Evolutionary conservation across 1,140 invertebrate genomes (phyloP).

Genomic region (Drosophila mojavensis): DNA sequence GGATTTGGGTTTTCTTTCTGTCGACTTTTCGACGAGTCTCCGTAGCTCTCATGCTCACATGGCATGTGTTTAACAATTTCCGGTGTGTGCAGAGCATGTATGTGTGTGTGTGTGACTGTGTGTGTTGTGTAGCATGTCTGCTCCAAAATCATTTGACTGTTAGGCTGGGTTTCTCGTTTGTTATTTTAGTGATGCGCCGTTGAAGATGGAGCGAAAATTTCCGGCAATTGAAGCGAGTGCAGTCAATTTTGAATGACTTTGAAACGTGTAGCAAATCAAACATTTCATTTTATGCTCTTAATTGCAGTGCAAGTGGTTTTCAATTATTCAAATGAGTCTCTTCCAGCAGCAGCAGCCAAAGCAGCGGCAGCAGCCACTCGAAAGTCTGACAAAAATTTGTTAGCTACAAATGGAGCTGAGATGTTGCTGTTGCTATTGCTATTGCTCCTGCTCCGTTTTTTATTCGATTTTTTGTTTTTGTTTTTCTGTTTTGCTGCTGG

Average conservation of each 20-base stretch:
- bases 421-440: neutral
- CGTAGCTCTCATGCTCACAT: slow-evolving; percentile 11
- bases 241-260: slow-evolving; percentile 55
- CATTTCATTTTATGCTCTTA: slow-evolving; percentile 76
- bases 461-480: too few relatives aligned
- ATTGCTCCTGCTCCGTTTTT: slow-evolving; percentile 36
- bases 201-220: slow-evolving; percentile 54
- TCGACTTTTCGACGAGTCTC: slow-evolving; percentile 2
- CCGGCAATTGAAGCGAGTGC: slow-evolving; percentile 67
- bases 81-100: slow-evolving; percentile 1
- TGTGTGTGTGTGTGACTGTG: neutral
- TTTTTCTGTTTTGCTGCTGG: neutral
- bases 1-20: slow-evolving; percentile 25
- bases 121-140: slow-evolving; percentile 11
- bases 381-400: slow-evolving; percentile 53
- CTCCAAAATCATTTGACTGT: slow-evolving; percentile 22
- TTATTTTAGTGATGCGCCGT: slow-evolving; percentile 1
- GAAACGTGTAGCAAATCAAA: slow-evolving; percentile 61
- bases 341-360: slow-evolving; percentile 37
- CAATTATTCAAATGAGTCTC: slow-evolving; percentile 76
- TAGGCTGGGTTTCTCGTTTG: slow-evolving; percentile 4
- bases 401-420: slow-evolving; percentile 12
- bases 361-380: slow-evolving; percentile 12
- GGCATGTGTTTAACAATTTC: slow-evolving; percentile 46
- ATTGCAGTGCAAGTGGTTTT: slow-evolving; percentile 78